These are phyloP conservation scores for Opisthograptis luteolata DNA, from an alignment of 2,888 invertebrate genomes.

Conservation along the genomic window DNA sequence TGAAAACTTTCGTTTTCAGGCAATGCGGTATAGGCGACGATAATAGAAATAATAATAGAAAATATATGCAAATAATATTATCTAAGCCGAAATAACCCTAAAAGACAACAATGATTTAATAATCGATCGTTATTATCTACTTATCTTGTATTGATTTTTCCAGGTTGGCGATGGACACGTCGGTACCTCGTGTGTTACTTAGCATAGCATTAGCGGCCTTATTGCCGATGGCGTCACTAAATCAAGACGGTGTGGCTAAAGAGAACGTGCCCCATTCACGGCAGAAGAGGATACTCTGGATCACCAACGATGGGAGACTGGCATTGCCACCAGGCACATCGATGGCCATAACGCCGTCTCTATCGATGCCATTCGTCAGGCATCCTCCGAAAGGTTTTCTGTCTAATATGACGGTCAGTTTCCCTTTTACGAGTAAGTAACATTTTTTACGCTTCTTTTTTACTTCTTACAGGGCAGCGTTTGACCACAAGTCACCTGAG, in stretches of 20 bases:
- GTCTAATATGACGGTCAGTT: constrained; percentile 92
- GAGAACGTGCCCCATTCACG: constrained; percentile 87
- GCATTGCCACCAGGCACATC: constrained; percentile 93
- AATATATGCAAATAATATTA: too few species aligned
- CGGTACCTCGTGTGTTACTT: constrained; percentile 71
- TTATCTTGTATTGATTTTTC: background rate
- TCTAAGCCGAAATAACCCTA: too few species aligned
- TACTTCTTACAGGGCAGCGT: too few species aligned
- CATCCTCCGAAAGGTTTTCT: constrained; percentile 94
- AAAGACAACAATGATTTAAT: too few species aligned
- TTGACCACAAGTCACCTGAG: too few species aligned
- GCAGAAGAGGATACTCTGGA: constrained; percentile 93
- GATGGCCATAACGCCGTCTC: constrained; percentile 90
- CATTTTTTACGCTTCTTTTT: background rate
- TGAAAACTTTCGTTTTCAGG: too few species aligned
- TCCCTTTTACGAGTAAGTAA: constrained; percentile 93
- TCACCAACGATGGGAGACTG: constrained; percentile 92
- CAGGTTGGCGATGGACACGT: constrained; percentile 74
- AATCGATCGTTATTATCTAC: background rate
- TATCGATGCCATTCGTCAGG: constrained; percentile 92
- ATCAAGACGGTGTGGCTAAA: constrained; percentile 61
- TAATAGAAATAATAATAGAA: too few species aligned
- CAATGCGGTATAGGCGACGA: too few species aligned
- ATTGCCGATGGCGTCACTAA: constrained; percentile 70
- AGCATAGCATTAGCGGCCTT: constrained; percentile 76